Evolutionary conservation across 30 jellyfish, hydroid and myxozoan species (phyloP), one percentile per base, ranked within the genome.

Genomic region (Aurelia sp.): DNA sequence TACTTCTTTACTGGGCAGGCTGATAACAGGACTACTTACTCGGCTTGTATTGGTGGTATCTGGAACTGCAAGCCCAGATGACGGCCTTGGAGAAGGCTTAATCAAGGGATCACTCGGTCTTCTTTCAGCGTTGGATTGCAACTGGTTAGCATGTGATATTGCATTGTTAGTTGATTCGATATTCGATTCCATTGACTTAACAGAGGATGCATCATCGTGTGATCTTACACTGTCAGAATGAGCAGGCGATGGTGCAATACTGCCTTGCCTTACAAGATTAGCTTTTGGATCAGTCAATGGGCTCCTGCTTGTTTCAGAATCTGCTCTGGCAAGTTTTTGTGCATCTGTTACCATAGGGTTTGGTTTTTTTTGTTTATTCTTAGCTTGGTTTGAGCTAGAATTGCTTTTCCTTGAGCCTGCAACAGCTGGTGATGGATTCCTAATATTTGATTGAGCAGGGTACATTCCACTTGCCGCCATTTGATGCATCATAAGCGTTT

Each of bases 391-490:
- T 19, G 95, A 70, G 62, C 85, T 62, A 0, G 80, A 21, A 17
- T 71, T 52, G 74, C 72, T 58, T 44, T 86, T 86, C 19, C 95
- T 59, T 6, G 95, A 62, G 23, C 73, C 86, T 18, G 88, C 44
- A 37, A 74, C 73, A 12, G 80, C 76, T 35, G 89, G 89, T 7
- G 89, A 52, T 61, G 76, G 95, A 63, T 52, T 75, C 57, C 81
- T 50, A 55, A 62, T 15, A 20, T 71, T 41, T 11, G 91, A 70
- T 27, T 80, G 73, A 78, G 61, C 77, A 20, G 85, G 84, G 33
- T 74, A 75, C 50, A 75, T 30, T 31, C 89, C 89, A 86, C 85
- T 75, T 15, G 95, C 95, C 7, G 89, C 89, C 89, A 74, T 75
- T 74, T 86, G 90, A 40, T 63, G 87, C 96, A 87, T 87, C 78